Evolutionary conservation across 2,797 vertebrate genomes (phyloP).

Genomic region (Mareca penelope): DNA sequence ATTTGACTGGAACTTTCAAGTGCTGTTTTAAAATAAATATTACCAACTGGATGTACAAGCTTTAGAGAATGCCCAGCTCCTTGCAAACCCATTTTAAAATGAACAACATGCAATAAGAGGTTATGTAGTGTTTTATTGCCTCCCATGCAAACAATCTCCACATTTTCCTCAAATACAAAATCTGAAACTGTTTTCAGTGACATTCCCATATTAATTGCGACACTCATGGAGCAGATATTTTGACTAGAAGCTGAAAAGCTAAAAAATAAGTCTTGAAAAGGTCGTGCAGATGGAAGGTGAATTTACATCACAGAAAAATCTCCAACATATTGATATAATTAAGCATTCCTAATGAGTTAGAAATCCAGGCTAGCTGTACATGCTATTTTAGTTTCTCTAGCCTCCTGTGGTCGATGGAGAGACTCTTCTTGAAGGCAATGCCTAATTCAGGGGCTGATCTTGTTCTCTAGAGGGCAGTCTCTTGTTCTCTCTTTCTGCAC

Average conservation of each 20-base stretch:
- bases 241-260: background rate
- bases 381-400: slow-evolving; percentile 1
- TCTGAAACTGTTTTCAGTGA: background rate
- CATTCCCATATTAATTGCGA: background rate
- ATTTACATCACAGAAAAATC: slow-evolving; percentile 26
- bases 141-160: background rate
- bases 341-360: slow-evolving; percentile 37
- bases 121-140: background rate
- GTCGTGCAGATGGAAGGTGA: slow-evolving; percentile 39
- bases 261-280: background rate
- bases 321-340: slow-evolving; percentile 41
- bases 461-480: background rate
- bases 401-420: background rate
- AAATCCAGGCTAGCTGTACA: background rate
- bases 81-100: slow-evolving; percentile 26
- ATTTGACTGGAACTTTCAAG: background rate
- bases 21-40: background rate
- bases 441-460: background rate
- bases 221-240: background rate
- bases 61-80: background rate
- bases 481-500: background rate
- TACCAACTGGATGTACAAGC: background rate
- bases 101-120: background rate
- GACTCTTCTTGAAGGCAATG: background rate
- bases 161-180: background rate